A percentile compares a stretch with the other conserved stretches of the same genome.
These are phyloP conservation scores for Pachypeltis micranthus DNA, from an alignment of 1,140 invertebrate species.

Conservation along the genomic window DNA sequence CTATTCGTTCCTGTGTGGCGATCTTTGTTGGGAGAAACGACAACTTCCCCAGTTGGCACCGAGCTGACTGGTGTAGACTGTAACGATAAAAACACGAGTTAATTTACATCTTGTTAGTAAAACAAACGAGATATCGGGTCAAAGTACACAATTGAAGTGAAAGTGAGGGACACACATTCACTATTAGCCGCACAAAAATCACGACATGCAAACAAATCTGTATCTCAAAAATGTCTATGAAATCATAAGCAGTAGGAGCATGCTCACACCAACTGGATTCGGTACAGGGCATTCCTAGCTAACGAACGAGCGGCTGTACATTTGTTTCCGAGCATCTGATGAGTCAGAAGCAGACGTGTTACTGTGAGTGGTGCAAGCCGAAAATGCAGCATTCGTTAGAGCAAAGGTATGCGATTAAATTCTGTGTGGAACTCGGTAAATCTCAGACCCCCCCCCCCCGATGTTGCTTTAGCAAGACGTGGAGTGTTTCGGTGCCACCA, in stretches of 20 bases:
- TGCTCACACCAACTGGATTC: too few relatives aligned
- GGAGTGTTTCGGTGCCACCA: constrained; percentile 6
- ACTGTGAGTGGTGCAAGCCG: background rate
- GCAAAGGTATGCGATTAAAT: background rate
- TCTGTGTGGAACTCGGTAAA: background rate
- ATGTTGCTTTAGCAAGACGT: background rate
- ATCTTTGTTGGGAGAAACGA: constrained; percentile 79
- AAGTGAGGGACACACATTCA: too few relatives aligned
- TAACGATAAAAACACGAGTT: constrained; percentile 25
- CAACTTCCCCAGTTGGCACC: constrained; percentile 73
- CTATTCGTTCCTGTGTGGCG: constrained; percentile 65
- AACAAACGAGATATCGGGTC: too few relatives aligned
- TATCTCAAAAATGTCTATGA: too few relatives aligned
- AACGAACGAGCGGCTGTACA: background rate
- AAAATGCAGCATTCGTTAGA: too few relatives aligned
- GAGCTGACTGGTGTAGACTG: constrained; percentile 82
- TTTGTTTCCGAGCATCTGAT: background rate
- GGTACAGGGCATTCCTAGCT: background rate
- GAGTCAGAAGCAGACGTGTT: background rate
- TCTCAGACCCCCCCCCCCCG: background rate
- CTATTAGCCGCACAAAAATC: too few relatives aligned
- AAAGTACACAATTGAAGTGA: too few relatives aligned
- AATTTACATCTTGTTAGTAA: too few relatives aligned
- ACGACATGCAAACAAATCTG: too few relatives aligned
- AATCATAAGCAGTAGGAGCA: too few relatives aligned